A percentile compares a stretch with the other conserved stretches of the same genome.
phyloP scores from a whole-genome alignment of 1,140 invertebrate species.

The Coelopa frigida region DNA sequence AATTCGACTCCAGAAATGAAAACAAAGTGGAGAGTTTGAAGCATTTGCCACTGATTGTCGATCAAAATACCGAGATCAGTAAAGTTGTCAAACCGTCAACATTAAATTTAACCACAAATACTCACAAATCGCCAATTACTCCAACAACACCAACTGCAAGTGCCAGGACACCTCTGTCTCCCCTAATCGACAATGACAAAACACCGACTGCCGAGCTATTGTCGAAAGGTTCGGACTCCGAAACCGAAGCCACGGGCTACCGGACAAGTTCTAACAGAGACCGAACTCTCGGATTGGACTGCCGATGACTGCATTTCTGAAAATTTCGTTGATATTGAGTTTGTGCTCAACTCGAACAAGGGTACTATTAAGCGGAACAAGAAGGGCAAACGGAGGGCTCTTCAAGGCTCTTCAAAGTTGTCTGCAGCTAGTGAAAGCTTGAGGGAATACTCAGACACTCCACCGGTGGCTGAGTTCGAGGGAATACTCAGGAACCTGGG shows the following conservation, averaged over 20 bases:
- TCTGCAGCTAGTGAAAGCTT: constrained; percentile 39
- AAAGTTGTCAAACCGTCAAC: constrained; percentile 35
- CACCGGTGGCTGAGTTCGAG: constrained; percentile 32
- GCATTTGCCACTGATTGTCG: constrained; percentile 37
- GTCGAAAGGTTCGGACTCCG: constrained; percentile 40
- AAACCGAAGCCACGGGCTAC: constrained; percentile 57
- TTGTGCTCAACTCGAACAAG: constrained; percentile 52
- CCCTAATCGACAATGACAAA: constrained; percentile 34
- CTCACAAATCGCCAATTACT: constrained; percentile 15
- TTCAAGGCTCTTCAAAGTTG: constrained; percentile 14
- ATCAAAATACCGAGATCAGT: constrained; percentile 20
- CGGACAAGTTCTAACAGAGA: constrained; percentile 67
- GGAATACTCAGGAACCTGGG: constrained; percentile 39
- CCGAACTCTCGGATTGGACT: constrained; percentile 79
- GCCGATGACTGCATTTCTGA: constrained; percentile 68
- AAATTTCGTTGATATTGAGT: constrained; percentile 60
- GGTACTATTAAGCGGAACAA: constrained; percentile 48
- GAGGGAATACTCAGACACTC: constrained; percentile 32
- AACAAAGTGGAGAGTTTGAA: constrained; percentile 43
- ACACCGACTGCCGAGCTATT: constrained; percentile 35
- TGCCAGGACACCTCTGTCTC: constrained; percentile 18
- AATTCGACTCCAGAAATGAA: constrained; percentile 42
- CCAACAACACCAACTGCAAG: constrained; percentile 28
- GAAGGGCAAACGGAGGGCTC: constrained; percentile 32
- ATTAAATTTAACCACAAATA: constrained; percentile 21